Evolutionary conservation across 2,797 vertebrate genomes (phyloP).

Genomic region (Cryptoprocta ferox): DNA sequence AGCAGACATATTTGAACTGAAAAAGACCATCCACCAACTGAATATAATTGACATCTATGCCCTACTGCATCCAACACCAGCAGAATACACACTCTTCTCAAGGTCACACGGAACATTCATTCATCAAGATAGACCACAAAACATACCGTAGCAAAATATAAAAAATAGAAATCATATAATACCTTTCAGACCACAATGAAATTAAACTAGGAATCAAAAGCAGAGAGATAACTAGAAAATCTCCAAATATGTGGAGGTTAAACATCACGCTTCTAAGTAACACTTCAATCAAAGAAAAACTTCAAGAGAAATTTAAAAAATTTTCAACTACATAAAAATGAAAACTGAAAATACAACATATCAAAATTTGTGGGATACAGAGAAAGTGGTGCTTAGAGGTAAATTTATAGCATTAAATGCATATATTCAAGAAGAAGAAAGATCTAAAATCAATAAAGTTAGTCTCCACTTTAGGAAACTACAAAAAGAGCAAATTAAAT

Average conservation of each 20-base stretch:
- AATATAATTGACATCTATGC: neutral
- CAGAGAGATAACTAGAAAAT: neutral
- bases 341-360: neutral
- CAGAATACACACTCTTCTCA: neutral
- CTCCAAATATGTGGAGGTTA: neutral
- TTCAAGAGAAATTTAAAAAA: neutral
- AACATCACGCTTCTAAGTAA: constrained; percentile 9
- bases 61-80: neutral
- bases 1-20: neutral
- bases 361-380: neutral
- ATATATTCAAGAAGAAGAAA: neutral
- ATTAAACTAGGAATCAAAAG: neutral
- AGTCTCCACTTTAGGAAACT: neutral
- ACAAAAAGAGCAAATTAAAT: neutral
- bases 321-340: neutral
- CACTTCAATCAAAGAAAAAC: neutral
- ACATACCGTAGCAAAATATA: neutral
- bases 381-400: neutral
- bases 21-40: neutral
- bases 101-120: neutral
- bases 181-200: neutral
- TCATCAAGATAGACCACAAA: neutral
- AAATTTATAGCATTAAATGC: neutral
- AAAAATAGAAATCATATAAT: neutral
- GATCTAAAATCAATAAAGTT: neutral